phyloP scores from a whole-genome alignment of 2,797 vertebrate species.

The Avahi laniger region DNA sequence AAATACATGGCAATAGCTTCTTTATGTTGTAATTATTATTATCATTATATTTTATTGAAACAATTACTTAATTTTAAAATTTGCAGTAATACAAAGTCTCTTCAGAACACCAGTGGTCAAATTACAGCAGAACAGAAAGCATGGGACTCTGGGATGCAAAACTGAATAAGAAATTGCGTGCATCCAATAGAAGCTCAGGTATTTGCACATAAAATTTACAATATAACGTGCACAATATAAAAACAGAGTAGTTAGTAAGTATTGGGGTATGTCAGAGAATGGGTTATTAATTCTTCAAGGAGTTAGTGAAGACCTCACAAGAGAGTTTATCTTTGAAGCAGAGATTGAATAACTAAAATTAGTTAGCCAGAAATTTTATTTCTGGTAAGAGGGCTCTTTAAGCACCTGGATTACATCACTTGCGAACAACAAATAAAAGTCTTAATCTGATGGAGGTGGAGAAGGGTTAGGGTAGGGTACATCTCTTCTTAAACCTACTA shows the following conservation, averaged over 20 bases:
- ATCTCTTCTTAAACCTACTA: neutral
- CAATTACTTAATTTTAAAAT: neutral
- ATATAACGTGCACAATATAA: neutral
- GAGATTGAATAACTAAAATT: neutral
- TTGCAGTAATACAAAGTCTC: neutral
- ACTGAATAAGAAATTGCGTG: neutral
- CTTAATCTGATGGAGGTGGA: neutral
- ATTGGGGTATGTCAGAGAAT: neutral
- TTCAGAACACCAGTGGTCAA: neutral
- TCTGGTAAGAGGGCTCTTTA: neutral
- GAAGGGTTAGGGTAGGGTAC: rapidly evolving
- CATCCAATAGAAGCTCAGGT: neutral
- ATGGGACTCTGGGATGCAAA: neutral
- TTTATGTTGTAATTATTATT: neutral
- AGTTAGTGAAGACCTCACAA: neutral
- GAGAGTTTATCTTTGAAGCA: neutral
- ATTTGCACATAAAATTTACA: neutral
- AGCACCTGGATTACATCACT: neutral
- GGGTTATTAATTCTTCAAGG: neutral
- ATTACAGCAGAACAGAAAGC: neutral
- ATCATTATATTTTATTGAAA: neutral
- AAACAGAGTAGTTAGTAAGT: neutral
- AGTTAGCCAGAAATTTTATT: neutral
- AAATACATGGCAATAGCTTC: neutral
- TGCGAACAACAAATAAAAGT: neutral